These are phyloP conservation scores for Dryococelus australis DNA, from an alignment of 2,888 invertebrate genomes.

Conservation along the genomic window DNA sequence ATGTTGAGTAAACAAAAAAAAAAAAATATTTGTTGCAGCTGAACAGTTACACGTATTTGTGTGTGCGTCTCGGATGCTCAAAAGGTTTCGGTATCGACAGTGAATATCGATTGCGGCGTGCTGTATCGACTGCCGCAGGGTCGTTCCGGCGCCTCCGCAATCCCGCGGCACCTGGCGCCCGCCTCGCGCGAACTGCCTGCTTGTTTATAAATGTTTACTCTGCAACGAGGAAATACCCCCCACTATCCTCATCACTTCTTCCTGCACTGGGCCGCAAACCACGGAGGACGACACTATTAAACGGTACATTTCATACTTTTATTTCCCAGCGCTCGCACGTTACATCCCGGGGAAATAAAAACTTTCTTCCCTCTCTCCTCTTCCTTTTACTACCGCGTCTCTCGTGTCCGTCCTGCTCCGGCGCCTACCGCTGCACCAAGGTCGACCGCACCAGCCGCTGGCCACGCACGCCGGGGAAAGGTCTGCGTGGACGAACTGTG, in stretches of 20 bases:
- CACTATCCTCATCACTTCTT: not conserved
- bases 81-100: not conserved
- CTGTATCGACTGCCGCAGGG: not conserved
- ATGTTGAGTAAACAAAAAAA: too few species aligned
- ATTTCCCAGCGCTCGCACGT: not conserved
- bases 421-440: not conserved
- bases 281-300: not conserved
- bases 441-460: not conserved
- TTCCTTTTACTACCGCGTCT: not conserved
- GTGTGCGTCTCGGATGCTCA: too few species aligned
- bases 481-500: too few species aligned
- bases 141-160: not conserved
- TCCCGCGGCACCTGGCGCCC: not conserved
- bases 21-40: not conserved
- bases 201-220: not conserved
- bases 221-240: not conserved
- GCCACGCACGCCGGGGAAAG: too few species aligned
- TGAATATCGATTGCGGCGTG: not conserved
- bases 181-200: not conserved
- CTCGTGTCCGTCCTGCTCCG: not conserved
- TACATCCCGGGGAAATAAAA: not conserved
- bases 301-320: constrained; percentile 9
- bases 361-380: not conserved
- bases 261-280: not conserved
- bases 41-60: not conserved